phyloP scores from a whole-genome alignment of 1,140 invertebrate species.

The Lordiphosa stackelbergi region DNA sequence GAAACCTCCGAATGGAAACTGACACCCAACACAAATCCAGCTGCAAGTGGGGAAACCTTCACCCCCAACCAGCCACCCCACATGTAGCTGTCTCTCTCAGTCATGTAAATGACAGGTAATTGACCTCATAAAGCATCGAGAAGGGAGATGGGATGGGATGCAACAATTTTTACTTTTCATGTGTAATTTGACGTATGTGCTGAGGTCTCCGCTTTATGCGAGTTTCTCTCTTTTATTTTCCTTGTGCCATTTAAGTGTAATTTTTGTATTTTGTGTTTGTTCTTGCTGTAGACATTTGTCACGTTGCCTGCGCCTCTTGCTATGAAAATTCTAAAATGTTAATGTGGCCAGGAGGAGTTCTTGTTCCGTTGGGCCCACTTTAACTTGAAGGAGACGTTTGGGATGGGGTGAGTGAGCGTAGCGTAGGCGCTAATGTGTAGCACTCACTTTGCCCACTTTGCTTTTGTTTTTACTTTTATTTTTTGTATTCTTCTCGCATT shows the following conservation, averaged over 20 bases:
- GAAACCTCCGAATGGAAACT: constrained; percentile 41
- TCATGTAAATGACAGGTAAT: constrained; percentile 75
- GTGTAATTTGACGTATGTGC: constrained; percentile 60
- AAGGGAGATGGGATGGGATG: constrained; percentile 21
- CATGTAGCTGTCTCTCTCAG: constrained; percentile 20
- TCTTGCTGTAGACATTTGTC: constrained; percentile 57
- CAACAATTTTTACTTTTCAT: constrained; percentile 72
- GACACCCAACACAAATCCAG: constrained; percentile 43
- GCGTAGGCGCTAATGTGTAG: constrained; percentile 49
- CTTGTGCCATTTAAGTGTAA: constrained; percentile 60
- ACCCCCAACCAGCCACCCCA: constrained; percentile 3
- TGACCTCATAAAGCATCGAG: constrained; percentile 64
- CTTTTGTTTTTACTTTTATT: constrained; percentile 39
- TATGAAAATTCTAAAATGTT: constrained; percentile 65
- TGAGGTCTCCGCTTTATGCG: background rate
- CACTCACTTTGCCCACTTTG: constrained; percentile 35
- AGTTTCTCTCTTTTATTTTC: constrained; percentile 20
- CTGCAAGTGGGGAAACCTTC: constrained; percentile 18
- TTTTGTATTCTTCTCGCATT: constrained; percentile 14
- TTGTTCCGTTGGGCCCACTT: constrained; percentile 27
- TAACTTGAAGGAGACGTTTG: constrained; percentile 30
- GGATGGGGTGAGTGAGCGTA: constrained; percentile 7
- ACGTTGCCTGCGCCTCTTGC: constrained; percentile 29
- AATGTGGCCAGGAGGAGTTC: constrained; percentile 53
- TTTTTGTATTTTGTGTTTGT: constrained; percentile 44